Base-by-base conservation (phyloP, 2,113 vertebrate genomes). In the Bothrops jararaca region DNA sequence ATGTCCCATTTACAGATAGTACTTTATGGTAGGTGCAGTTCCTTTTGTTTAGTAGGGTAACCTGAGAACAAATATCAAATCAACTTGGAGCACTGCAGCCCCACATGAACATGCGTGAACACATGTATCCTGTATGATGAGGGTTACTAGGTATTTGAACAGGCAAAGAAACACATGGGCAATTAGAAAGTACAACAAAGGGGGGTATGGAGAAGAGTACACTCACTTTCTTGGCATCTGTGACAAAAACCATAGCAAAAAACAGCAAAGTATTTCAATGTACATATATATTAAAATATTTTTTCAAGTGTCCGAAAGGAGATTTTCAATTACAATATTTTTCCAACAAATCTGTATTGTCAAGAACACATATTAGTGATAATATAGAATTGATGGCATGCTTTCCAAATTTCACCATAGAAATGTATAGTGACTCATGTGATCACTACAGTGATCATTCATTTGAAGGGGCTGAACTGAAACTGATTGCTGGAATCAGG, bases 1-100 rank as follows among this genome's bases (percentile, higher is more conserved):
- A 85, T 80, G 92, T 29, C 92, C 12, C 90, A 91, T 88, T 88
- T 95, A 93, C 87, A 85, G 53, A 92, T 94, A 53, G 24, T 42
- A 54, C 3, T 89, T 91, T 91, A 4, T 88, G 69, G 87, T 80
- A 90, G 0, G 58, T 48, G 42, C 54, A 85, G 80, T 57, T 85
- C 50, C 3, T 26, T 86, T 88, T 88, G 26, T 87, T 53, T 52
- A 34, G 85, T 93, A 60, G 89, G 60, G 92, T 94, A 91, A 53
- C n/a, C 34, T 74, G 86, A 92, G 85, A 45, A 26, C 34, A 88
- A 54, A 52, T 56, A 92, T 8, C 89, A 90, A 90, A 89, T 93
- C n/a, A 52, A 92, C 80, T 85, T 50, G 53, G 89, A 93, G 50
- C 91, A 90, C 39, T 12, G 54, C 86, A 93, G 93, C 80, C 92